A percentile compares a stretch with the other conserved stretches of the same genome.
Conservation (phyloP, 2,888 invertebrate species). For the Lamellibrachia satsuma region DNA sequence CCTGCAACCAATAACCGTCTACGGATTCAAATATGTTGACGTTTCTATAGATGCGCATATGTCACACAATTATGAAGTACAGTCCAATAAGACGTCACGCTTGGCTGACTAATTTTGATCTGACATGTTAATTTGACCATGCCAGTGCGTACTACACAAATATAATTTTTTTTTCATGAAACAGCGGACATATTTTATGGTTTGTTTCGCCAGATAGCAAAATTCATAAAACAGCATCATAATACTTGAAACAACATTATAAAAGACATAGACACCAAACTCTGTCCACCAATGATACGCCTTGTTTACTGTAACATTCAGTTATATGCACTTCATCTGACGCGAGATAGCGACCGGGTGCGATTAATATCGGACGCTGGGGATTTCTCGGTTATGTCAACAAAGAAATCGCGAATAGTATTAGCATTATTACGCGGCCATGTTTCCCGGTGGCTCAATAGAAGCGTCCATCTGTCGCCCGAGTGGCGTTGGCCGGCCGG, state of each 20-base stretch:
- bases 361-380: slow-evolving; percentile 4
- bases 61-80: not conserved
- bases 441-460: not conserved
- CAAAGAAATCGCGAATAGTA: not conserved
- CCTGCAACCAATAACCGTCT: not conserved
- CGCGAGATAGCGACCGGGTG: not conserved
- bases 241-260: not conserved
- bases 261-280: not conserved
- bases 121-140: not conserved
- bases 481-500: not conserved
- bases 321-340: not conserved
- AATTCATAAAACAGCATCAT: not conserved
- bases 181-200: not conserved
- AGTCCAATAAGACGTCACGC: not conserved
- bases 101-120: not conserved
- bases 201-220: not conserved
- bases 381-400: not conserved
- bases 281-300: not conserved
- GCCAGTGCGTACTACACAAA: not conserved
- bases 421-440: slow-evolving; percentile 17
- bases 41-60: not conserved
- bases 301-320: not conserved
- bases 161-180: not conserved
- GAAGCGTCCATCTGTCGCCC: not conserved
- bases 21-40: not conserved